Conservation (phyloP, 2,888 invertebrate genomes). For the Gonocerus acuteangulatus region DNA sequence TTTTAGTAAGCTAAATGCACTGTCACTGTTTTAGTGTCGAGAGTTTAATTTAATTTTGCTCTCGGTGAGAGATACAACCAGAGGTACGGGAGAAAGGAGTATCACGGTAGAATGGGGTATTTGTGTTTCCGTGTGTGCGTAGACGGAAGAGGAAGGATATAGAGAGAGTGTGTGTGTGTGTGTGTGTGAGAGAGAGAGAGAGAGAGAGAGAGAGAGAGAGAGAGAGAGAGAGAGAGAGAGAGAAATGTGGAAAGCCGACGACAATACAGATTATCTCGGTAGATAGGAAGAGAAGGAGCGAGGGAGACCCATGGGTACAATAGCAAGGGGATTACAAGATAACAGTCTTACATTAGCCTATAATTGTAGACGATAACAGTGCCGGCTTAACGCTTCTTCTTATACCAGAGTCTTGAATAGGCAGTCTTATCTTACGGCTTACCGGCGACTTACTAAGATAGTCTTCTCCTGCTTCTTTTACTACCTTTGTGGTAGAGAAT, state of each 20-base stretch:
- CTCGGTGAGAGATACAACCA: too few relatives aligned
- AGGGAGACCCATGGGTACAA: too few relatives aligned
- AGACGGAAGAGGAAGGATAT: not conserved
- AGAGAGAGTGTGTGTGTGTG: not conserved
- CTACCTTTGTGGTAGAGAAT: too few relatives aligned
- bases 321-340: conserved; percentile 5
- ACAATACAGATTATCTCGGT: not conserved
- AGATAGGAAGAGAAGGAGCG: not conserved
- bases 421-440: not conserved
- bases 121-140: too few relatives aligned
- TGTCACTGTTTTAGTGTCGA: too few relatives aligned
- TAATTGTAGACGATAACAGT: conserved; percentile 1
- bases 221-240: conserved; percentile 20
- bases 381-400: not conserved
- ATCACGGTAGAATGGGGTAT: too few relatives aligned
- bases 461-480: too few relatives aligned
- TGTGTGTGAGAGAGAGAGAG: conserved; percentile 18
- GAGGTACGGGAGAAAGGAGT: too few relatives aligned
- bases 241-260: too few relatives aligned
- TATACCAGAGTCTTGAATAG: not conserved
- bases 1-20: too few relatives aligned
- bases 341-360: conserved; percentile 3
- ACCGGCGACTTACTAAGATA: too few relatives aligned
- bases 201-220: conserved; percentile 21
- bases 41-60: too few relatives aligned